phyloP scores from a whole-genome alignment of 2,888 invertebrate genomes.

The Cenopis cana region DNA sequence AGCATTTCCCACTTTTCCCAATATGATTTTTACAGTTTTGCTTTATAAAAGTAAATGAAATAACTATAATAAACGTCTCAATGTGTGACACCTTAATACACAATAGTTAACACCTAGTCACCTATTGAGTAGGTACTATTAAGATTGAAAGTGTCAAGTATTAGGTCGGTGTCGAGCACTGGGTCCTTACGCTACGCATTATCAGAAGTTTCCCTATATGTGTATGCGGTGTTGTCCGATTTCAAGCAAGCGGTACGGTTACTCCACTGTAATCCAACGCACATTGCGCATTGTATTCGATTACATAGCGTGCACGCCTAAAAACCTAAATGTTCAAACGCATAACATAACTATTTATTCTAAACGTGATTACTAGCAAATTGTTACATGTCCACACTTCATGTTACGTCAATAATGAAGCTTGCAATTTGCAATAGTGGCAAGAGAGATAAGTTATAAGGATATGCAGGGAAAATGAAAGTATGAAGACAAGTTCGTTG shows the following conservation, averaged over 20 bases:
- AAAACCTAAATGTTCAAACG: constrained; percentile 43
- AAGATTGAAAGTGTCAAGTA: too few species aligned
- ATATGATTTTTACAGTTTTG: too few species aligned
- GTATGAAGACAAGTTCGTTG: constrained; percentile 38
- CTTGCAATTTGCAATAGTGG: neutral
- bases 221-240: constrained; percentile 18
- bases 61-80: too few species aligned
- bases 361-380: constrained; percentile 29
- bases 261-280: constrained; percentile 37
- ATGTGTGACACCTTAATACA: too few species aligned
- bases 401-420: constrained; percentile 25
- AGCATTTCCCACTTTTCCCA: too few species aligned
- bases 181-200: too few species aligned
- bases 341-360: constrained; percentile 42
- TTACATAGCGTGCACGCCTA: constrained; percentile 43
- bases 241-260: constrained; percentile 40
- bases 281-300: constrained; percentile 43
- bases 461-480: constrained; percentile 36
- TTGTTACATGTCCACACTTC: constrained; percentile 38
- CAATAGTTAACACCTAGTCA: too few species aligned
- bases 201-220: neutral
- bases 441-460: neutral
- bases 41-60: too few species aligned
- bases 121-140: too few species aligned
- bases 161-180: too few species aligned